Evolutionary conservation across 2,113 vertebrate species (phyloP).

Genomic region (Heterochromis multidens): DNA sequence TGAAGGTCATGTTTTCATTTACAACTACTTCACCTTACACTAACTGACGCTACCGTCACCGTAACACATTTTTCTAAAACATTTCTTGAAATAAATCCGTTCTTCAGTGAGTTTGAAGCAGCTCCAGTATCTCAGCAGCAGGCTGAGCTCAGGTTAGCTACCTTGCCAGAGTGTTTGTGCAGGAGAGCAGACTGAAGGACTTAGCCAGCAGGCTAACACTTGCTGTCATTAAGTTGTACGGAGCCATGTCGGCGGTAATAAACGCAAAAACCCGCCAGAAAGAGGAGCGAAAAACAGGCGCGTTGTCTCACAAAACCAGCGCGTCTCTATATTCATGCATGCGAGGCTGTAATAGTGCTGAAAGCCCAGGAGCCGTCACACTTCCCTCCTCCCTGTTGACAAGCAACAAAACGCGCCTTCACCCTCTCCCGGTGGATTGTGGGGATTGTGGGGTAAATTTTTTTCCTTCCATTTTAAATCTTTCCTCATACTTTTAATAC

Average conservation of each 20-base stretch:
- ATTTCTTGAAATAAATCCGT: background rate
- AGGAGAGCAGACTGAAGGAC: conserved; percentile 53
- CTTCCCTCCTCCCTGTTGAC: background rate
- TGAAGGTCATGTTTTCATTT: background rate
- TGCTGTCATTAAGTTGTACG: conserved; percentile 51
- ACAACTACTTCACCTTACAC: background rate
- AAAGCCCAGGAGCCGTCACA: background rate
- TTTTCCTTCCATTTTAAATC: background rate
- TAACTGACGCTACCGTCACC: background rate
- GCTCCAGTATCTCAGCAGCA: rapidly evolving
- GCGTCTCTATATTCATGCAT: background rate
- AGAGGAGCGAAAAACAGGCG: background rate
- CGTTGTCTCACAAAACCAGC: background rate
- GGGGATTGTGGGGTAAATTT: too few relatives aligned
- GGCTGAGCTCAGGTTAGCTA: background rate
- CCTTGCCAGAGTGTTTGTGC: conserved; percentile 51
- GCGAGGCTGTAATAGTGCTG: background rate
- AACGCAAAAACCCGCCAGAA: background rate
- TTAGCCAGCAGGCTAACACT: conserved; percentile 54
- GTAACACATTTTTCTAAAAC: background rate
- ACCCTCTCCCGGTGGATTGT: conserved; percentile 44
- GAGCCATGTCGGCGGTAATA: conserved; percentile 54
- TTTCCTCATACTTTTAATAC: background rate
- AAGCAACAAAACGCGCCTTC: conserved; percentile 62
- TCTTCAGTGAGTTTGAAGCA: rapidly evolving